Base-by-base conservation (phyloP, 2,113 vertebrate genomes). In the Gallinago jamesoni region DNA sequence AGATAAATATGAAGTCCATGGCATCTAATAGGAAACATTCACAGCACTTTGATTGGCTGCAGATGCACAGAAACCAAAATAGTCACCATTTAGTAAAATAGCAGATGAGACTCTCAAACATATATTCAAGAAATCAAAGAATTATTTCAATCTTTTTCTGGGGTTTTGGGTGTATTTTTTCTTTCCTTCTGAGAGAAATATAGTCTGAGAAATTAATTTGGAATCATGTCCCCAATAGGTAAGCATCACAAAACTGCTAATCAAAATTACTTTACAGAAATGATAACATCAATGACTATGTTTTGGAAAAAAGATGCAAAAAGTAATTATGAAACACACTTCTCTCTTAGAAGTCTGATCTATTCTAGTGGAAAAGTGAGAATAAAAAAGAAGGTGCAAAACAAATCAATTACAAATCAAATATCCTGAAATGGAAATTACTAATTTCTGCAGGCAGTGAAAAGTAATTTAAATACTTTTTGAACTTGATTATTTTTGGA, bases 211-310 rank as follows among this genome's bases (percentile, higher is more conserved):
- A 87, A 64, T 18, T 72, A 45, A 80, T 66, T 45, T 76, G 41
- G 45, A 80, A 52, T 80, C 63, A 50, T 25, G 78, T 39, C 13
- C 28, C 8, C 39, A 41, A 9, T 15, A 55, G n/a, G 7, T 12
- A 79, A 48, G 12, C 31, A 59, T 47, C 23, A 20, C 20, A 86
- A 79, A 89, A 39, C 6, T 69, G 5, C 18, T 33, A 41, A 17
- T 16, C 74, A 28, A 81, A 86, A 87, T 70, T 73, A 33, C 5
- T 63, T 47, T 13, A n/a, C 17, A 10, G 33, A 66, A 89, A 93
- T 2, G 6, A 25, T 35, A 57, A 33, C 14, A 66, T 4, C 39
- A 52, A 52, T 2, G 1, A 53, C 14, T 66, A 1, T 2, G 8
- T 24, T 76, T 67, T 37, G 21, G 37, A 12, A 69, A 88, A 85